Base-by-base conservation (phyloP, 2,113 vertebrate genomes). In the Myocastor coypus region DNA sequence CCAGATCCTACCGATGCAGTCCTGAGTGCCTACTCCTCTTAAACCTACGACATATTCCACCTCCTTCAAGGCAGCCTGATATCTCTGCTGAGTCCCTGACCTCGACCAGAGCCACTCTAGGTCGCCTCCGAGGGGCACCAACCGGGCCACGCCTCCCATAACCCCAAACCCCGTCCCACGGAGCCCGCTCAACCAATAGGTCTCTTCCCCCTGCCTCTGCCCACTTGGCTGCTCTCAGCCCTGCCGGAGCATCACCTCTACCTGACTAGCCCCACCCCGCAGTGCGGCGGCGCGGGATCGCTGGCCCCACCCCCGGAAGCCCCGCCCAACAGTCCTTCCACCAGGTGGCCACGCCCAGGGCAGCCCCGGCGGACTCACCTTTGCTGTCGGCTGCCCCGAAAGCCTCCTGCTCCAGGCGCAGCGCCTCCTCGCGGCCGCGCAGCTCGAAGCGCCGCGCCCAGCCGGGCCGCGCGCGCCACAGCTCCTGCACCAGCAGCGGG, bases 391-490 rank as follows among this genome's bases (percentile, higher is more conserved):
- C 97, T 42, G 98, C 97, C 97, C 98, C 98, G 17, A 94, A 97
- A 55, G 94, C 97, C 83, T 98, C 98, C 87, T 98, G 97, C 63
- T 96, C 96, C 96, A 99, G 98, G 34, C 98, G 98, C 87, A 99
- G 99, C 69, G 99, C 99, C 91, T 99, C 99, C 17, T 99, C 99
- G 87, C 98, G 98, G 64, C 98, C 98, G 46, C 99, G 99, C 92
- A 99, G 99, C 98, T 99, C 99, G 95, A 99, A 99, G 81, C 99
- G 99, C 20, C 99, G 98, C 84, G 99, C 99, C 83, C 99, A 99
- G 50, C 99, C 99, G 0, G 99, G 98, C 96, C 99, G 99, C n/a
- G 99, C 99, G 83, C 99, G 98, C 99, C 99, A 99, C 98, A 99
- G 99, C 97, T 99, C 99, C 96, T 99, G 99, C 92, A 99, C 98